These are phyloP conservation scores for Pristionchus entomophagus DNA, from an alignment of 2,888 invertebrate genomes.

Conservation along the genomic window DNA sequence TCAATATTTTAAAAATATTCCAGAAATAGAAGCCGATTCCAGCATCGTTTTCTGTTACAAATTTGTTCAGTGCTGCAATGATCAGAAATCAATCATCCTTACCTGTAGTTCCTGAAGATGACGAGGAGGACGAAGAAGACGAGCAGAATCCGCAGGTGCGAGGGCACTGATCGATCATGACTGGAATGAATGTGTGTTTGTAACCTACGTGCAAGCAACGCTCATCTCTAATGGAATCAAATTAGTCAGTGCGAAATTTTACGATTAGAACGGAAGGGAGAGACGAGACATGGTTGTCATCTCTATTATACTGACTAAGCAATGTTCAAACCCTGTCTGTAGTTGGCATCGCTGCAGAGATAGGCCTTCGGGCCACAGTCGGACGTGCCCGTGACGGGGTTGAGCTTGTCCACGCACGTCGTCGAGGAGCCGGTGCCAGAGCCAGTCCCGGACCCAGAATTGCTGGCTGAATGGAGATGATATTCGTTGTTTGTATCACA, in stretches of 20 bases:
- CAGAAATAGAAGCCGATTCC: neutral
- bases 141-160: neutral
- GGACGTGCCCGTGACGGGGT: constrained; percentile 50
- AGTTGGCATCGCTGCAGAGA: constrained; percentile 49
- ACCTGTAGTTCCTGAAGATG: neutral
- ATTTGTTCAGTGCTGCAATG: neutral
- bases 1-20: neutral
- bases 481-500: no score
- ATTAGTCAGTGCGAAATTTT: no score
- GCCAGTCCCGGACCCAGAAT: neutral
- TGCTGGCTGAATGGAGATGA: neutral
- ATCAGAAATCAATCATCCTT: neutral
- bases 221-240: no score
- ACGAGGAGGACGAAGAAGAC: neutral
- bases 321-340: neutral
- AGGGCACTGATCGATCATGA: neutral
- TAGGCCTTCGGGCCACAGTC: constrained; percentile 50
- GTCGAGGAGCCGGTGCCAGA: neutral
- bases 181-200: no score
- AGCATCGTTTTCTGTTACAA: neutral
- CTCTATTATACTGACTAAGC: neutral
- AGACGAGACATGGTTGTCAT: no score
- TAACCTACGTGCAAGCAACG: no score
- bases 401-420: constrained; percentile 52
- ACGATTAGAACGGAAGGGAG: no score